Evolutionary conservation across 2,113 vertebrate species (phyloP), one percentile per base, ranked within the genome.

Genomic region (Cisticola juncidis): DNA sequence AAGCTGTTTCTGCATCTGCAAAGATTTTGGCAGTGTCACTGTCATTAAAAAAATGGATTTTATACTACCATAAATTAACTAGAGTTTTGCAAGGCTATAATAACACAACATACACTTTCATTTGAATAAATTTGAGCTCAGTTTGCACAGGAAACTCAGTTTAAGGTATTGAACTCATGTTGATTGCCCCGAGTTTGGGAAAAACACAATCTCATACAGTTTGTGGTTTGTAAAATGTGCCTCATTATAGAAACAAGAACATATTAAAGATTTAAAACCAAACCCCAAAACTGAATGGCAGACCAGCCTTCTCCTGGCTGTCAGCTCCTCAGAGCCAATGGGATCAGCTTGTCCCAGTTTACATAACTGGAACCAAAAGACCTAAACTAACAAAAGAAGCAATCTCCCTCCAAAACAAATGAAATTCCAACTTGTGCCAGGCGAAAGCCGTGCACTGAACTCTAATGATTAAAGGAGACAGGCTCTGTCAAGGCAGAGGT

Each of bases 391-490:
- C 95, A 95, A 95, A 97, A 96, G 95, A 71, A 79, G 25, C 89
- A 45, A 91, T 84, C 69, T 92, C 82, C 69, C 73, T 86, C 88
- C 94, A 92, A 92, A 96, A 72, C 86, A 92, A 96, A 95, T 60
- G 82, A 84, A 92, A 96, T 86, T 48, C 68, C 80, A 48, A 12
- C 82, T 79, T 2, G 77, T 88, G 94, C 90, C 93, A 96, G 80
- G 88, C 65, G 14, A 65, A 74, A 86, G 88, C 92, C 86, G 65
- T 96, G 90, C 95, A 96, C 86, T 94, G 93, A 97, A 81, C 94
- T 93, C 93, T 95, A 86, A 96, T 96, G 95, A 96, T 96, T 96
- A 83, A 90, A 96, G 73, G 90, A 95, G 94, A 95, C 96, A 96
- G 94, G 94, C 94, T 88, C 95, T 96, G 90, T 93, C 82, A 73